Conservation (phyloP, 1,140 invertebrate species). For the Danaus melanippus region DNA sequence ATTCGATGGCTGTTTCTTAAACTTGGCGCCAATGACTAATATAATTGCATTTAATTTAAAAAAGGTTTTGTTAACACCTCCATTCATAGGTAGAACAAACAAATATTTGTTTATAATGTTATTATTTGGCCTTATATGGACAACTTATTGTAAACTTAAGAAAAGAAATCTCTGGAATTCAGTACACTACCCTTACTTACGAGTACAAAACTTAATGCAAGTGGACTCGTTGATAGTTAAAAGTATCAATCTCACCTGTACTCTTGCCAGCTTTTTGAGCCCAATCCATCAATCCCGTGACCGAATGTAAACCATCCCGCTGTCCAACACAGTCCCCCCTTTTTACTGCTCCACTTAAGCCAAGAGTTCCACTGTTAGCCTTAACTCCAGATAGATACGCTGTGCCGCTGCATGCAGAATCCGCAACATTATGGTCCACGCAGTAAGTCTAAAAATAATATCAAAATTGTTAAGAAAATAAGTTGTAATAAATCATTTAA, state of each 20-base stretch:
- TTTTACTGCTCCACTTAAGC: conserved; percentile 78
- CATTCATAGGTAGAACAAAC: too few relatives aligned
- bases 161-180: too few relatives aligned
- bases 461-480: background rate
- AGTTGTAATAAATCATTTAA: background rate
- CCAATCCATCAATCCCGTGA: conserved; percentile 81
- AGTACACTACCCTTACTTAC: too few relatives aligned
- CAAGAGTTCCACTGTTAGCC: conserved; percentile 83
- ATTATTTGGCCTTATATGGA: too few relatives aligned
- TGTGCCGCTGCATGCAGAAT: conserved; percentile 86
- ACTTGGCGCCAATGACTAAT: too few relatives aligned
- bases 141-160: too few relatives aligned
- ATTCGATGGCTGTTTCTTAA: too few relatives aligned
- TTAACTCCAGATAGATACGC: conserved; percentile 90
- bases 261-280: conserved; percentile 80
- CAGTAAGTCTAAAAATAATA: conserved; percentile 80
- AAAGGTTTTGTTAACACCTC: too few relatives aligned
- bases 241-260: conserved; percentile 69
- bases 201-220: too few relatives aligned
- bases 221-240: too few relatives aligned
- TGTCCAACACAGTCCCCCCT: conserved; percentile 75
- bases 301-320: conserved; percentile 68
- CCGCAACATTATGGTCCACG: conserved; percentile 82
- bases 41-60: too few relatives aligned
- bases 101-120: too few relatives aligned